Base-by-base conservation (phyloP, 1,140 invertebrate genomes). In the Neodiprion lecontei region DNA sequence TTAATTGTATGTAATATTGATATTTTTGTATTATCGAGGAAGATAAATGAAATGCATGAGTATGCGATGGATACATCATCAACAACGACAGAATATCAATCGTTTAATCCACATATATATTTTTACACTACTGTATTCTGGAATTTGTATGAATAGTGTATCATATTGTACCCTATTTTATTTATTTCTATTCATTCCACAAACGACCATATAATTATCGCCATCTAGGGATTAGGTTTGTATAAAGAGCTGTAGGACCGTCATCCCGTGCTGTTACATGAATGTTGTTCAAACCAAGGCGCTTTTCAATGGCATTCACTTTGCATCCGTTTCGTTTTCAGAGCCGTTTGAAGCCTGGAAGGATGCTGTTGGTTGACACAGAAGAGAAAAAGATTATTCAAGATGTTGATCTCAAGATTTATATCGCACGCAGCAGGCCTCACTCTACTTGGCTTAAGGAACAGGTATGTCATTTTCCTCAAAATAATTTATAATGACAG, bases 331-430 rank as follows among this genome's bases (percentile, higher is more conserved):
- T 86, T 87, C 86, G 86, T 85, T 90, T 91, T 53, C 89, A 96
- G 95, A 97, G 97, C 84, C 96, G 98, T 75, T 91, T 99, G 83
- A 98, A 99, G 88, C 98, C 98, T 2, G 98, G 98, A 3, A 92
- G 98, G 78, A 99, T 99, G 98, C 90, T 99, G 82, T 89, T 99
- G 74, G 97, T 99, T 74, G 98, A 99, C 86, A 99, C 98, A 0
- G 88, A 94, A 79, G 93, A 96, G 81, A 95, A 98, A 88, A 91
- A 92, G 75, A 95, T 99, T 77, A 98, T 98, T 78, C 94, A 96
- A 84, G 98, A 99, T 87, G 95, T 99, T 72, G 95, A 97, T 80
- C 88, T 99, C 21, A 99, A 99, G 89, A 85, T 93, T 74, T 85
- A 95, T 53, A 98, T 99, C 79, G 94, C 97, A 11, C 90, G 91